phyloP scores from a whole-genome alignment of 2,797 vertebrate genomes.

The Esox lucius region DNA sequence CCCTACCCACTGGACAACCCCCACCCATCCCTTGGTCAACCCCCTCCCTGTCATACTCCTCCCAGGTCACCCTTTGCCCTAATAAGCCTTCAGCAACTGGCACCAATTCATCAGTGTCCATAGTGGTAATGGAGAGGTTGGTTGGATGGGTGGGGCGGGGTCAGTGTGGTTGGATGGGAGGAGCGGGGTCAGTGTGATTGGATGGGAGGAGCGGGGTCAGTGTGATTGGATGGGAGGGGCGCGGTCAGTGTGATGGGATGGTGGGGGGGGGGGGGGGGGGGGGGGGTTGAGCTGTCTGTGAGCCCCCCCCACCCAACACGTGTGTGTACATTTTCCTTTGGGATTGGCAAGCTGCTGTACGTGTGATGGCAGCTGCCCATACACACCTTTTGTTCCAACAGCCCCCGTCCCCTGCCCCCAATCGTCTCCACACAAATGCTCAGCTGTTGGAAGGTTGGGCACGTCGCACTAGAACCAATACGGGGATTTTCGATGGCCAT shows the following conservation, averaged over 20 bases:
- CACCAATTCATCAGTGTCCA: conserved; percentile 74
- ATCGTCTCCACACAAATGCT: conserved; percentile 44
- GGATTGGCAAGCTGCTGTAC: conserved; percentile 59
- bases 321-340: conserved; percentile 56
- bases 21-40: conserved; percentile 7
- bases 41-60: conserved; percentile 48
- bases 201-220: conserved; percentile 14
- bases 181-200: conserved; percentile 29
- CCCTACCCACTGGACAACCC: conserved; percentile 45
- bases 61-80: conserved; percentile 71
- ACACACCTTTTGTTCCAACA: conserved; percentile 72
- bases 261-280: conserved; percentile 39
- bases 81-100: conserved; percentile 80
- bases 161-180: conserved; percentile 12
- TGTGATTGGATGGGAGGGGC: conserved; percentile 12
- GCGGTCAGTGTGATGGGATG: conserved; percentile 7
- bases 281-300: conserved; percentile 48
- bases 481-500: not conserved
- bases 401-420: conserved; percentile 41
- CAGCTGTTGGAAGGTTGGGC: conserved; percentile 70
- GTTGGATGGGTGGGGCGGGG: conserved; percentile 29
- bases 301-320: conserved; percentile 42
- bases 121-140: conserved; percentile 45
- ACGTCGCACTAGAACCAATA: conserved; percentile 54
- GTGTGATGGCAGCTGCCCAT: conserved; percentile 70